Base-by-base conservation (phyloP, 1,140 invertebrate genomes). In the Vollenhovia emeryi region DNA sequence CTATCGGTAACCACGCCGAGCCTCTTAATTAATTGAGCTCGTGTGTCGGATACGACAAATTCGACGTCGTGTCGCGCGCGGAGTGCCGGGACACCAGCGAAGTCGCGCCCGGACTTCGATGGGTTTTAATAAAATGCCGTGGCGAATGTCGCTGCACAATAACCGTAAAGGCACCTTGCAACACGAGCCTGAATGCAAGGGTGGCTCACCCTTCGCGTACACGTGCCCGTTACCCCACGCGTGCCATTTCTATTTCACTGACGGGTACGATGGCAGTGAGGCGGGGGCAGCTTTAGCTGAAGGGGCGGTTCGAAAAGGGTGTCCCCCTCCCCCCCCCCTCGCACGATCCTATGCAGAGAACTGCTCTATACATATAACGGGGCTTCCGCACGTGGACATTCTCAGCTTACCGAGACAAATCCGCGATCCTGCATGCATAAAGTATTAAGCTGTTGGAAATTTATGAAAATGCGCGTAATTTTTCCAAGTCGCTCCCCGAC, bases 371-470 rank as follows among this genome's bases (percentile, higher is more conserved):
- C 87, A 85, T 82, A 87, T 69, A 75, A 84, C 89, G 89, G 89
- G n/a, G 88, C 91, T 86, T 84, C 86, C 90, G 93, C 94, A 94
- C 94, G 93, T 95, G 94, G 94, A 94, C 94, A 94, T 94, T 95
- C 93, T 94, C 93, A 94, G 94, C 93, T 94, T 94, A 94, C 92
- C 94, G 94, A 93, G 94, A 94, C 94, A 94, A 95, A 95, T 95
- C 94, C 93, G 89, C 92, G 93, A 94, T 94, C 92, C 93, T 94
- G 93, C 94, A 94, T 94, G 94, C 94, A 95, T 95, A 95, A 95
- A 92, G 92, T 93, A 95, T 95, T 94, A 93, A 94, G 92, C 93
- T 90, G 94, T 92, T 93, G 92, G 93, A 95, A 94, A 95, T 94
- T 94, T 95, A 95, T 94, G 94, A 94, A 95, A 95, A 94, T 92